Percentiles rank a stretch among this genome's conserved stretches.
These are phyloP conservation scores for Mercenaria mercenaria DNA, from an alignment of 1,140 invertebrate species.

Conservation along the genomic window DNA sequence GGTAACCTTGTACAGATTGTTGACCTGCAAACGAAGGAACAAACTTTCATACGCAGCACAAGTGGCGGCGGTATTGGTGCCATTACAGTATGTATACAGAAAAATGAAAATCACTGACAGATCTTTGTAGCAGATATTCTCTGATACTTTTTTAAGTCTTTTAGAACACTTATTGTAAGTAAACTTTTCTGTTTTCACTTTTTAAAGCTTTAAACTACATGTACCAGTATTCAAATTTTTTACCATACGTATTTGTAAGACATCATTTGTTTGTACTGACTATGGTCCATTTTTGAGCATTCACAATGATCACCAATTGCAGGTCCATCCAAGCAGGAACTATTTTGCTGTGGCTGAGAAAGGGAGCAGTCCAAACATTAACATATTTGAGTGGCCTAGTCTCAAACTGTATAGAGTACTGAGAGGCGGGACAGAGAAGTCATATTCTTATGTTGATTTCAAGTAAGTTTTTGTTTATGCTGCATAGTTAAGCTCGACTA, in stretches of 20 bases:
- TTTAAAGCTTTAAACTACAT: too few species aligned
- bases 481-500: background rate
- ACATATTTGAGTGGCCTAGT: constrained; percentile 93
- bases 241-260: too few species aligned
- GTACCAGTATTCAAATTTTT: too few species aligned
- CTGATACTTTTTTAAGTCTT: background rate
- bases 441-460: constrained; percentile 92
- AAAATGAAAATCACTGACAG: too few species aligned
- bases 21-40: constrained; percentile 88
- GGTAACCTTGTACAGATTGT: constrained; percentile 94
- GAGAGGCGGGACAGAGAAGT: constrained; percentile 90
- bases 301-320: too few species aligned
- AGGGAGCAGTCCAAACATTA: constrained; percentile 90
- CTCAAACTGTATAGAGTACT: constrained; percentile 91
- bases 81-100: constrained; percentile 89
- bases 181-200: background rate
- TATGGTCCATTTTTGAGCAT: too few species aligned
- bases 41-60: constrained; percentile 90
- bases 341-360: constrained; percentile 93
- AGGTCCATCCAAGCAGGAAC: constrained; percentile 89
- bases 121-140: too few species aligned
- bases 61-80: constrained; percentile 93
- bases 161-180: background rate
- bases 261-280: too few species aligned
- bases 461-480: constrained; percentile 87